phyloP scores from a whole-genome alignment of 2,888 invertebrate genomes.

The Neoscelio sp. region DNA sequence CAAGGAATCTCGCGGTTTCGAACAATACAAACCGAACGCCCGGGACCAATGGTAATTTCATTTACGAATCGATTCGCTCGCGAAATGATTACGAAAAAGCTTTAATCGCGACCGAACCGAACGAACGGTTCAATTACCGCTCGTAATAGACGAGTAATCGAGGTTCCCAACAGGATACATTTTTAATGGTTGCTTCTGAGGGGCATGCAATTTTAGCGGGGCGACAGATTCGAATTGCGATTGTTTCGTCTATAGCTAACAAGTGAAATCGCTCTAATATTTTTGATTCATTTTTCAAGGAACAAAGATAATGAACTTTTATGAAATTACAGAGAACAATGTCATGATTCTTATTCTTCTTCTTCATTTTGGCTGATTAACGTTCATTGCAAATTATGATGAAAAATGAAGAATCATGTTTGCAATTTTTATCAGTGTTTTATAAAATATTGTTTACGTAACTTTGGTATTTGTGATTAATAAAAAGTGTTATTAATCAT shows the following conservation, averaged over 20 bases:
- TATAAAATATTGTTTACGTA: neutral
- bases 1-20: slow-evolving; percentile 45
- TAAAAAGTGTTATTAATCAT: no score
- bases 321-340: slow-evolving; percentile 45
- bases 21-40: slow-evolving; percentile 24
- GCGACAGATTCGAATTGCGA: slow-evolving; percentile 43
- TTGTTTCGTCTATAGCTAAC: slow-evolving; percentile 53
- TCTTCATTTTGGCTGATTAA: slow-evolving; percentile 22
- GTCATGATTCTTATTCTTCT: neutral
- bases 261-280: slow-evolving; percentile 49
- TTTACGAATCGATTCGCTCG: slow-evolving; percentile 56
- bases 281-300: slow-evolving; percentile 33
- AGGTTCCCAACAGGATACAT: slow-evolving; percentile 58
- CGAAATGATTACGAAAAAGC: slow-evolving; percentile 63
- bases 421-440: slow-evolving; percentile 10
- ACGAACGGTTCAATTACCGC: slow-evolving; percentile 64
- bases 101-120: slow-evolving; percentile 65
- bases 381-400: slow-evolving; percentile 36
- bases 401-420: slow-evolving; percentile 14
- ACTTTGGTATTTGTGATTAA: no score
- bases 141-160: slow-evolving; percentile 62
- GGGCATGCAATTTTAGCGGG: slow-evolving; percentile 42
- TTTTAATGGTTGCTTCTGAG: slow-evolving; percentile 53
- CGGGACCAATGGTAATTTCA: slow-evolving; percentile 54
- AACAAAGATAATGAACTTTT: slow-evolving; percentile 53